Evolutionary conservation across 2,888 invertebrate genomes (phyloP).

Genomic region (Lepidochitona cinerea): DNA sequence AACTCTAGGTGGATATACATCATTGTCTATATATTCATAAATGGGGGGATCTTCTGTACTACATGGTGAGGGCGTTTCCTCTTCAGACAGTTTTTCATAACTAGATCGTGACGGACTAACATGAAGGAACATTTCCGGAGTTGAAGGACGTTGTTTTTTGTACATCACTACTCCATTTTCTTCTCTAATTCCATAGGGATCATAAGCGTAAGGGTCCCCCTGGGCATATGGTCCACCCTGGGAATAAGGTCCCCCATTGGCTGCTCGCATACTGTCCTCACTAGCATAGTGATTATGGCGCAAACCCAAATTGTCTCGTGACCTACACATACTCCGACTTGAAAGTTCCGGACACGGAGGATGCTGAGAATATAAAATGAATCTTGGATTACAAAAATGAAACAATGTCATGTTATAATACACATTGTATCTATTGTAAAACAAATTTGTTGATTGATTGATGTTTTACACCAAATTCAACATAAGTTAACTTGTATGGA

Average conservation of each 20-base stretch:
- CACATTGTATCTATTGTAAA: no score
- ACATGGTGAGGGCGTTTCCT: slow-evolving; percentile 1
- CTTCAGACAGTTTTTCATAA: slow-evolving; percentile 9
- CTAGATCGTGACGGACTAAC: slow-evolving; percentile 5
- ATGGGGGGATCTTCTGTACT: slow-evolving; percentile 3
- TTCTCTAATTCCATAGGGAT: background rate
- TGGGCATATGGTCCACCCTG: no score
- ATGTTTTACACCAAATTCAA: no score
- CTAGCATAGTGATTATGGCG: slow-evolving; percentile 4
- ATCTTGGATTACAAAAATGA: no score
- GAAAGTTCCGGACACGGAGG: background rate
- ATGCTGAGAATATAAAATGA: background rate
- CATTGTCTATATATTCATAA: slow-evolving; percentile 9
- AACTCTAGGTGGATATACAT: background rate
- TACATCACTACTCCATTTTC: background rate
- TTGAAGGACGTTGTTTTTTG: background rate
- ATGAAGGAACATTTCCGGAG: background rate
- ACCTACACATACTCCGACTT: background rate
- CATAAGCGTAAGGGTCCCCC: background rate
- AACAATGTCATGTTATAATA: no score
- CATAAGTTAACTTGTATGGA: no score
- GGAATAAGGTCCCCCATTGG: no score
- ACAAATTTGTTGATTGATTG: no score
- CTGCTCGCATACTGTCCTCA: slow-evolving; percentile 6
- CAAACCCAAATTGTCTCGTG: background rate